Evolutionary conservation across 2,797 vertebrate genomes (phyloP), one percentile per base, ranked within the genome.

Genomic region (Cephalopachus bancanus): DNA sequence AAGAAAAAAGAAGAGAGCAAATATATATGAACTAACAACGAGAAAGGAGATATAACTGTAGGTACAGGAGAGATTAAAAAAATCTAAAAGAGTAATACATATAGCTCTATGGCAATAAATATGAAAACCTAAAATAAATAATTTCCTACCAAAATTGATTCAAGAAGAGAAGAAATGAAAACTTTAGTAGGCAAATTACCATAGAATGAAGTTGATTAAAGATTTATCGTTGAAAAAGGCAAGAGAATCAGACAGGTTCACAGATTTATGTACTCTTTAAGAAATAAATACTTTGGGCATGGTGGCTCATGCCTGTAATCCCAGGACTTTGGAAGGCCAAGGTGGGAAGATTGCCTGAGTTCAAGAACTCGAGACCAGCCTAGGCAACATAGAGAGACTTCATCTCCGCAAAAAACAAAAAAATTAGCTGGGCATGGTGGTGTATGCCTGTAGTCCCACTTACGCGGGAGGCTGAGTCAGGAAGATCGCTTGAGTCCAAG

Each of bases 91-190:
- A 83, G 51, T 4, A 51, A 57, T 12, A 20, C 22, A 8, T 55
- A 64, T 0, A 20, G 28, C 19, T 74, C 37, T 60, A 59, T 5
- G 7, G n/a, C 26, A 85, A 74, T 44, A 26, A 24, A 89, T 65
- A 44, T 60, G 59, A 83, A 84, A 91, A 67, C 4, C 37, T 55
- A 44, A 87, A 67, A 74, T 30, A 57, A 81, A 76, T 10, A 55
- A 60, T 84, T 67, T 89, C 51, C 17, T 74, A 33, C 72, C 74
- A 33, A 91, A 94, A 83, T 11, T 49, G 19, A 81, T 53, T 16
- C 22, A 44, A 93, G 76, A 88, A 94, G 51, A 83, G 76, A 88
- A 94, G 51, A 83, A 84, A 37, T 30, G 12, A 90, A 65, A 93
- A 81, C 15, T 51, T n/a, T 51, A 92, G 57, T 28, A n/a, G 57